phyloP scores from a whole-genome alignment of 2,888 invertebrate genomes.

The Protophormia terraenovae region DNA sequence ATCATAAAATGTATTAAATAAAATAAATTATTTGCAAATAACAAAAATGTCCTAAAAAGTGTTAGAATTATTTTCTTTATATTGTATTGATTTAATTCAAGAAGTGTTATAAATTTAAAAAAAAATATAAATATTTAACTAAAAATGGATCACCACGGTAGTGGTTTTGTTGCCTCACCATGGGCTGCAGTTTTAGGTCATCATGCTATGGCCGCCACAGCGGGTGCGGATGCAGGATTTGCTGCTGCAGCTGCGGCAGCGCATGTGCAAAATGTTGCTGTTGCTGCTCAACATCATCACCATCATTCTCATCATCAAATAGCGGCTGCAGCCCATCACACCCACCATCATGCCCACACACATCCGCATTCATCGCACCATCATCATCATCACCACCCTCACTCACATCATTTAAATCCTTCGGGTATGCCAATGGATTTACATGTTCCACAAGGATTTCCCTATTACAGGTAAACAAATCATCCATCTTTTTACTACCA shows the following conservation, averaged over 20 bases:
- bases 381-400: conserved; percentile 81
- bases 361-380: conserved; percentile 73
- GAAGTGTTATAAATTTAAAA: conserved; percentile 12
- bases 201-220: conserved; percentile 80
- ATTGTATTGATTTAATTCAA: not conserved
- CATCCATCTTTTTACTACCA: too few relatives aligned
- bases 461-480: conserved; percentile 89
- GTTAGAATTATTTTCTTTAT: not conserved
- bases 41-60: conserved; percentile 29
- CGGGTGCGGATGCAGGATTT: conserved; percentile 79
- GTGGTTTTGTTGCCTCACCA: conserved; percentile 88
- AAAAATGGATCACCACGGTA: conserved; percentile 89
- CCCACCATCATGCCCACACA: conserved; percentile 73
- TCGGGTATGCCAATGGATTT: conserved; percentile 93
- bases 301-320: conserved; percentile 74
- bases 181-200: conserved; percentile 89
- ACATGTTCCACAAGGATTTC: conserved; percentile 95
- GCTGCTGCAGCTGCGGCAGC: conserved; percentile 81
- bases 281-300: conserved; percentile 79
- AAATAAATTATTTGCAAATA: not conserved
- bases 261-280: conserved; percentile 82
- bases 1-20: not conserved
- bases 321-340: conserved; percentile 75
- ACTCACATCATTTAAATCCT: conserved; percentile 82
- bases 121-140: not conserved